These are phyloP conservation scores for Sthenelais limicola DNA, from an alignment of 2,888 invertebrate genomes.

Conservation along the genomic window DNA sequence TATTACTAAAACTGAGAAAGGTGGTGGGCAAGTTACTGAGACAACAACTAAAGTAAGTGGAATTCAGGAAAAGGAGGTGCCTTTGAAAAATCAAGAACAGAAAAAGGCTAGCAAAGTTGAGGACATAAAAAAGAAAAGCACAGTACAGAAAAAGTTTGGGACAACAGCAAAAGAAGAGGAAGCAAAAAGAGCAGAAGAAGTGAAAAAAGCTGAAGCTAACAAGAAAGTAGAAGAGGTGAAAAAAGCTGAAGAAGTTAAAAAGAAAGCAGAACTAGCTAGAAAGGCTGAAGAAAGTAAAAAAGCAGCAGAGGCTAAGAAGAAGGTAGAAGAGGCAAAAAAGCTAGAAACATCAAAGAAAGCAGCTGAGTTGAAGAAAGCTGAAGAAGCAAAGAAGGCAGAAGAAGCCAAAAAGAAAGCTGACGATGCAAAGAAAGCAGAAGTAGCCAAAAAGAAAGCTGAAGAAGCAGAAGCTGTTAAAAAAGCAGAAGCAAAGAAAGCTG, in stretches of 20 bases:
- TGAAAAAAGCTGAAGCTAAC: not conserved
- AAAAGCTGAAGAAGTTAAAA: not conserved
- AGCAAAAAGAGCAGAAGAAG: conserved; percentile 13
- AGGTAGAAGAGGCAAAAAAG: not conserved
- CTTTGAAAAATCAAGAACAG: not conserved
- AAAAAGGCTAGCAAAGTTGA: not conserved
- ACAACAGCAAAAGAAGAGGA: conserved; percentile 15
- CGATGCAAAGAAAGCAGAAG: too few relatives aligned
- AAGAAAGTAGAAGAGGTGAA: not conserved
- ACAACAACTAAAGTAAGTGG: not conserved
- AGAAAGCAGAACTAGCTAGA: conserved; percentile 10
- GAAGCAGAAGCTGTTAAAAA: too few relatives aligned
- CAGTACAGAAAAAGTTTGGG: conserved; percentile 4
- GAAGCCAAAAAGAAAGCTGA: too few relatives aligned
- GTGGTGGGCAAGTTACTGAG: too few relatives aligned
- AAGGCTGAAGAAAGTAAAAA: not conserved
- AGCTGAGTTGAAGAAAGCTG: conserved; percentile 17
- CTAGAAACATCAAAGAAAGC: conserved; percentile 3
- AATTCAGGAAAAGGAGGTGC: not conserved
- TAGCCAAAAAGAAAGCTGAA: too few relatives aligned
- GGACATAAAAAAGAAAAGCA: not conserved
- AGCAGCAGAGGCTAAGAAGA: not conserved
- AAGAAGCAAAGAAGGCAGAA: too few relatives aligned
- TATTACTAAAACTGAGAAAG: too few relatives aligned
- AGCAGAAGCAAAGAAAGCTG: not conserved